Evolutionary conservation across 2,797 vertebrate species (phyloP).

Genomic region (Eulemur albifrons): DNA sequence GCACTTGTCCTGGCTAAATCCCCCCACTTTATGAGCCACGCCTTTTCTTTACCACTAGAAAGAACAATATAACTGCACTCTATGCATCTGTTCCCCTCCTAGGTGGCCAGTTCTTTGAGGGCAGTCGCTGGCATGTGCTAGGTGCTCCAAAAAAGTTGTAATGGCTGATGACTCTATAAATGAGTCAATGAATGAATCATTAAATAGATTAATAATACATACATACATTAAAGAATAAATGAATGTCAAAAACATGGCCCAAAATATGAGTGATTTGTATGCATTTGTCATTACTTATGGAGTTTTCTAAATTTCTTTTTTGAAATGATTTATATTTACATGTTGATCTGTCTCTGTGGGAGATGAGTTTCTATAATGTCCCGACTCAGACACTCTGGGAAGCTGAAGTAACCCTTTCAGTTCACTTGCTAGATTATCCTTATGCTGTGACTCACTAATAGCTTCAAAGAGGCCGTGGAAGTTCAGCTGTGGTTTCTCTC

Average conservation of each 20-base stretch:
- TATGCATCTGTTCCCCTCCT: background rate
- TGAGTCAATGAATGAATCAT: background rate
- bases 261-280: background rate
- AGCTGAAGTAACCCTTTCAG: background rate
- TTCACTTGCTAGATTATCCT: background rate
- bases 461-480: background rate
- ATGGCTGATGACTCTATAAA: background rate
- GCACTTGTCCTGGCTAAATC: too few relatives aligned
- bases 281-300: background rate
- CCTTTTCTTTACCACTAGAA: background rate
- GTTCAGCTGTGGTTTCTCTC: background rate
- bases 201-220: background rate
- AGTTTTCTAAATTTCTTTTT: background rate
- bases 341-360: background rate
- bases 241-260: background rate
- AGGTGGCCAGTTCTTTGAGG: background rate
- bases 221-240: background rate
- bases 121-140: background rate
- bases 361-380: background rate
- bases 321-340: background rate
- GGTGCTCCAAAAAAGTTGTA: background rate
- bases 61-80: too few relatives aligned
- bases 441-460: background rate
- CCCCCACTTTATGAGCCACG: background rate
- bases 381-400: constrained; percentile 32